Percentiles rank a stretch among this genome's conserved stretches.
phyloP scores from a whole-genome alignment of 35 echinoderm and acorn worm genomes.

The Ophioderma brevispina region DNA sequence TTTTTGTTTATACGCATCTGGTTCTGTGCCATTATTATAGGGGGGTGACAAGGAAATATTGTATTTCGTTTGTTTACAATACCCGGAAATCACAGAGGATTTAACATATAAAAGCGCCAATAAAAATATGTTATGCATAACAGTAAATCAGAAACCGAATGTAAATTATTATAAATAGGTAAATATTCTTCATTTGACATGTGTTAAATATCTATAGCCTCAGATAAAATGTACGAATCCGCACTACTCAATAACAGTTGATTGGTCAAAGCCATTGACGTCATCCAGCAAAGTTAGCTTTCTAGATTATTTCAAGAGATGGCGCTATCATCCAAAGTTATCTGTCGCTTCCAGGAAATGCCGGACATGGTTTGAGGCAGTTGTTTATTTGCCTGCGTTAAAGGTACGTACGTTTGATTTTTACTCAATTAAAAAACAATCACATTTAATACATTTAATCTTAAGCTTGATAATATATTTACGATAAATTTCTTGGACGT shows the following conservation, averaged over 20 bases:
- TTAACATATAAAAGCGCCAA: background rate
- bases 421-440: no score
- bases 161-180: background rate
- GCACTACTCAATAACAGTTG: background rate
- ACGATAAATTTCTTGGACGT: no score
- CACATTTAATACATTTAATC: no score
- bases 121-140: background rate
- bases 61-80: background rate
- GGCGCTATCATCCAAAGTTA: background rate
- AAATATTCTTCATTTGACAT: background rate
- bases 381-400: no score
- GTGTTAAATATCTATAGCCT: background rate
- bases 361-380: no score
- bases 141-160: background rate
- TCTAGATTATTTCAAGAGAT: background rate
- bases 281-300: background rate
- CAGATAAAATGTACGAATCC: background rate
- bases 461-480: no score
- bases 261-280: background rate
- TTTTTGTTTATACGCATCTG: background rate
- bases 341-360: no score
- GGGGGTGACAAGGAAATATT: background rate
- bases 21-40: background rate
- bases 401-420: no score
- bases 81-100: background rate